phyloP scores from a whole-genome alignment of 1,140 invertebrate genomes.

The Tetramorium alpestre region DNA sequence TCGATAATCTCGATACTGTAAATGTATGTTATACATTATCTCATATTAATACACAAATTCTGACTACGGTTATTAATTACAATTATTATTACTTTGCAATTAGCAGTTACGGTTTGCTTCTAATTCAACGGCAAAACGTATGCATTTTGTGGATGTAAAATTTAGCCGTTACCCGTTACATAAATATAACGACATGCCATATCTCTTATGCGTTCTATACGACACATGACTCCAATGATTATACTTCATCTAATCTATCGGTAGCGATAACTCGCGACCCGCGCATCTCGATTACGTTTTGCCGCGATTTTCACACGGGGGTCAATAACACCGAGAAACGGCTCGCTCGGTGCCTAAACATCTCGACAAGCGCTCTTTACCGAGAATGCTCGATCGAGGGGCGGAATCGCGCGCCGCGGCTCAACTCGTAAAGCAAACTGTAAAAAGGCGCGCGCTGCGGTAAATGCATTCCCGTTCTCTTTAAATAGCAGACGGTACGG shows the following conservation, averaged over 20 bases:
- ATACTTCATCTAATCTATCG: constrained; percentile 20
- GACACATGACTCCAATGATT: constrained; percentile 40
- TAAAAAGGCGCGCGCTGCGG: constrained; percentile 26
- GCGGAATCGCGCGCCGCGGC: constrained; percentile 4
- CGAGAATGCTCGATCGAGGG: constrained; percentile 28
- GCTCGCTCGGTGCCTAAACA: constrained; percentile 29
- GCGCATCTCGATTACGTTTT: constrained; percentile 40
- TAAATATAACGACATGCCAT: neutral
- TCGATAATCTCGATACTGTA: neutral
- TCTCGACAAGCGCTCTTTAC: constrained; percentile 30
- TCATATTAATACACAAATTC: neutral
- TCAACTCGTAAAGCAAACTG: constrained; percentile 52
- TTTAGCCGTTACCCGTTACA: neutral
- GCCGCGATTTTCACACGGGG: constrained; percentile 41
- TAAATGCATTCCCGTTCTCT: constrained; percentile 65
- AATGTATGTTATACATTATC: neutral
- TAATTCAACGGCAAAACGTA: neutral
- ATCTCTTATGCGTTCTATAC: neutral
- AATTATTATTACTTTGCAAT: neutral
- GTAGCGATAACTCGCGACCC: constrained; percentile 31
- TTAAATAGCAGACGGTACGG: constrained; percentile 51
- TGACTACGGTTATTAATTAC: neutral
- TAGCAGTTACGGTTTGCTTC: neutral
- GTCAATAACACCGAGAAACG: constrained; percentile 43
- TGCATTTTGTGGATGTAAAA: neutral